Evolutionary conservation across 1,140 invertebrate species (phyloP), one percentile per base, ranked within the genome.

Genomic region (Psilanteris sp.): DNA sequence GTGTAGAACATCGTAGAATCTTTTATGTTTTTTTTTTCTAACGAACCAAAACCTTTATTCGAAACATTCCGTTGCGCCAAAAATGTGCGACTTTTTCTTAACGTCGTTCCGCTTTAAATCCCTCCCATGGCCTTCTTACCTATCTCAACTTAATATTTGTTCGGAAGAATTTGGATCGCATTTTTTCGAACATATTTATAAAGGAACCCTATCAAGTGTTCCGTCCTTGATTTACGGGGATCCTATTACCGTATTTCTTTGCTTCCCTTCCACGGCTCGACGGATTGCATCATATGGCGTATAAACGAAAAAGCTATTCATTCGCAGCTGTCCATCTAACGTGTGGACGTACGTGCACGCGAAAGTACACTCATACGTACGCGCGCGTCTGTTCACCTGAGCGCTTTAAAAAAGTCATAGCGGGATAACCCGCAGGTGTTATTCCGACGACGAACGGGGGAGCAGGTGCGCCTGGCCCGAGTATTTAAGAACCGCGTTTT

Each of bases 401-500:
- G 39, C 24, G 39, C 57, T 62, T 41, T n/a, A 55, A 68, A 76
- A 76, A 76, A 76, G 48, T 57, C 54, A 61, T 64, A 74, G 36
- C 37, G 24, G 70, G 61, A 66, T 54, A 59, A 74, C 26, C 26
- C 27, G 72, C 72, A 76, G 72, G 72, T 76, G 72, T 68, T 76
- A 57, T 41, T 22, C 41, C 54, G 37, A 11, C 54, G 37, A 11
- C 46, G 11, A 48, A 68, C 22, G 41, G 44, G 27, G 0, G 13
- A 44, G 81, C 81, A 83, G 81, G 81, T 83, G 81, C 79, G 41
- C 67, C 72, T 37, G 26, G 67, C 20, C 14, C 34, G 36, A 26
- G 11, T 31, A 68, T 55, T 50, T 16, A 16, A 57, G 20, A 24
- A 13, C 36, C 34, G 57, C 59, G 22, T 62, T 72, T 55, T 50